Conservation (phyloP, 1,140 invertebrate species). For the Apocrypta bakeri region DNA sequence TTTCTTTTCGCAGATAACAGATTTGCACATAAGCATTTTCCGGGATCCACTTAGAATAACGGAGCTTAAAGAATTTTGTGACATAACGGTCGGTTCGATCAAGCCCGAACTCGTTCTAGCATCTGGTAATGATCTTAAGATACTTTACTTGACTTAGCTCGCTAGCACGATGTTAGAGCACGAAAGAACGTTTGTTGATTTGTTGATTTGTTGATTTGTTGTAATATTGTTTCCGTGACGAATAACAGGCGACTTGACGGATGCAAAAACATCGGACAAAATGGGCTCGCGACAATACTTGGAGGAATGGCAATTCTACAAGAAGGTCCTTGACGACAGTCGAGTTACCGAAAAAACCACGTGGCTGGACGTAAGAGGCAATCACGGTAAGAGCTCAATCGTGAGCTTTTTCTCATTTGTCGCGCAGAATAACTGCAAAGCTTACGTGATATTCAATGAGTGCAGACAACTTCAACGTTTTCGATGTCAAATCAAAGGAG, state of each 20-base stretch:
- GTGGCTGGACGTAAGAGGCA: slow-evolving; percentile 95
- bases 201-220: no score
- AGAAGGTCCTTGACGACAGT: slow-evolving; percentile 81
- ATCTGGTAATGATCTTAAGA: slow-evolving; percentile 75
- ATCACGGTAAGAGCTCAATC: slow-evolving; percentile 84
- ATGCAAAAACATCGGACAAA: slow-evolving; percentile 87
- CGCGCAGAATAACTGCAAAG: no score
- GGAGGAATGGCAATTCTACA: slow-evolving; percentile 90
- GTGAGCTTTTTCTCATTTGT: no score
- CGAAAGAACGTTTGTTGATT: no score
- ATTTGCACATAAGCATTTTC: slow-evolving; percentile 93
- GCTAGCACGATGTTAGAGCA: no score
- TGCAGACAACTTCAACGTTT: slow-evolving; percentile 93
- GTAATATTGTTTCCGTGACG: no score
- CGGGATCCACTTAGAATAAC: slow-evolving; percentile 83
- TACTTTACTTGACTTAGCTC: no score
- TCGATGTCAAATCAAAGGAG: slow-evolving; percentile 78
- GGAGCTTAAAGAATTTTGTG: slow-evolving; percentile 88
- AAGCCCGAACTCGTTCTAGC: slow-evolving; percentile 88
- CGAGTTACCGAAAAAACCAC: slow-evolving; percentile 81
- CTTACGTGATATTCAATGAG: neutral
- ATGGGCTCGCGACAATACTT: slow-evolving; percentile 88
- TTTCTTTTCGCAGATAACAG: slow-evolving; percentile 82
- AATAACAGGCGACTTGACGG: slow-evolving; percentile 87
- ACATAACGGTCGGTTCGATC: slow-evolving; percentile 82